A percentile compares a stretch with the other conserved stretches of the same genome.
Conservation (phyloP, 2,797 vertebrate species). For the Sebastes taczanowskii region DNA sequence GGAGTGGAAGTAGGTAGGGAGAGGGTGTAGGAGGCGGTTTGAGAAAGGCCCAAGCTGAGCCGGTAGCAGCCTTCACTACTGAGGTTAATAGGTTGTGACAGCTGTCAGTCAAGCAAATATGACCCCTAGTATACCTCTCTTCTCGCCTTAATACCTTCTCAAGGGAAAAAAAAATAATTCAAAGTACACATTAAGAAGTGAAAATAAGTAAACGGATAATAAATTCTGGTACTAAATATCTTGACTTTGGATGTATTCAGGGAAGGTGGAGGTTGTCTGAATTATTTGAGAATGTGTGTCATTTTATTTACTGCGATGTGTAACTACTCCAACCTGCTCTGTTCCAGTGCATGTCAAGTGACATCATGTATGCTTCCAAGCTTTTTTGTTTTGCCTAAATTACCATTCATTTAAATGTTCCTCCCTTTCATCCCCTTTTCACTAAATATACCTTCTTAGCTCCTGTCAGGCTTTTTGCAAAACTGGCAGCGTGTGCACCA, state of each 20-base stretch:
- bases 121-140: not conserved
- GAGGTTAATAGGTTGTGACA: not conserved
- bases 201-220: not conserved
- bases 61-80: not conserved
- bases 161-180: not conserved
- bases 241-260: not conserved
- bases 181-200: not conserved
- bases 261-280: not conserved
- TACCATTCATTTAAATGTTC: conserved; percentile 1
- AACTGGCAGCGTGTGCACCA: conserved; percentile 10
- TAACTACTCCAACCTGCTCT: not conserved
- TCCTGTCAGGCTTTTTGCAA: conserved; percentile 22
- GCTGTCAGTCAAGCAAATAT: not conserved
- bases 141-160: not conserved
- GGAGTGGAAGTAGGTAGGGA: no score
- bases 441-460: conserved; percentile 5
- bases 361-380: not conserved
- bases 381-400: conserved; percentile 3
- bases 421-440: conserved; percentile 18
- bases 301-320: not conserved
- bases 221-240: not conserved
- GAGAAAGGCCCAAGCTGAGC: no score
- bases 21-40: no score
- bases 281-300: not conserved
- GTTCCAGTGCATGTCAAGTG: not conserved